Evolutionary conservation across 1,140 invertebrate species (phyloP), one percentile per base, ranked within the genome.

Genomic region (Rhagoletis zephyria): DNA sequence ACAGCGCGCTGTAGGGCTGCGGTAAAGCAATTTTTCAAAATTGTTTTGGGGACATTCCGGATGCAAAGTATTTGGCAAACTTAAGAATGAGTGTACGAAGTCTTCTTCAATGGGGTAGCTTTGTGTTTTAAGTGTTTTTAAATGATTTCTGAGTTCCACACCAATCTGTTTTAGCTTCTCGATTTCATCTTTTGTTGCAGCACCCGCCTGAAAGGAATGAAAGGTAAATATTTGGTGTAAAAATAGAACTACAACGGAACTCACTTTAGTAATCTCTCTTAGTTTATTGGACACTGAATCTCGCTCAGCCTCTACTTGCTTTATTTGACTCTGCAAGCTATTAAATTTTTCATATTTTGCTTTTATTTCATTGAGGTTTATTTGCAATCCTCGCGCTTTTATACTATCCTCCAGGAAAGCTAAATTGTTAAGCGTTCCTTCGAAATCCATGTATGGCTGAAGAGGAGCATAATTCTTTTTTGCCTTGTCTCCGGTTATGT

Each of bases 41-140:
- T 88, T 87, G 0, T 90, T 85, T 7, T 74, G 14, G 0, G 96
- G 95, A 30, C 95, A 96, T 51, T 92, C 93, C 0, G 90, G 77
- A 91, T 96, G 94, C 64, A 96, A 88, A 19, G 92, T 86, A 91
- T 96, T 96, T 0, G 96, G 96, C 42, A 96, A 88, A 88, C 93
- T 92, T 63, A 96, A 90, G 88, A 94, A 93, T 88, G 93, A 90
- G 6, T 94, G 90, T 3, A 95, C 90, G 2, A 95, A 93, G 63
- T 93, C 91, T 88, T 95, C 94, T 88, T 96, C 95, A 14, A 96
- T 89, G 14, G 94, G 93, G 93, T 94, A 95, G 0, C 94, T 88
- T 70, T 89, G 89, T 56, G 94, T 90, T 88, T 93, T 94, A 0
- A 96, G 88, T 10, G 81, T 89, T 89, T 94, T 95, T 6, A 95